Base-by-base conservation (phyloP, 2,888 invertebrate species). In the Drosophila robusta region DNA sequence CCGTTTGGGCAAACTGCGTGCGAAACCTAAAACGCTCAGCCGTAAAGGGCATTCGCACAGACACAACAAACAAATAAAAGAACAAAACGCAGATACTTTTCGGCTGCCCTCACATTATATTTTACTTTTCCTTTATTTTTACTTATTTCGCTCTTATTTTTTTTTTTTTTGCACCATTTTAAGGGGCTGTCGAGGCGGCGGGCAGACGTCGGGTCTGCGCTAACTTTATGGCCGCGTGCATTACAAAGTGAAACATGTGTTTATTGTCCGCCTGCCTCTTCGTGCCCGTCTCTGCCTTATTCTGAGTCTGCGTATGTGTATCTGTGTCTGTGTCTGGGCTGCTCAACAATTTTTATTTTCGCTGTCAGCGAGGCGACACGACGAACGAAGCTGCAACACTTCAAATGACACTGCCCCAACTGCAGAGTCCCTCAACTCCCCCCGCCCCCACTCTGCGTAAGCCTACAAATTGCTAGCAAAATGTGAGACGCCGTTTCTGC, bases 211-310 rank as follows among this genome's bases (percentile, higher is more conserved):
- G 24, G 4, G 26, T 41, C 18, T 58, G 64, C 24, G 63, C 38
- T 64, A 84, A 84, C 84, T 85, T 85, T 85, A 85, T 70, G 89
- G 84, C 76, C 74, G 65, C 81, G 67, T 74, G 87, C 81, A 84
- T 89, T 86, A 84, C 87, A 89, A 85, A 82, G 78, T 80, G 86
- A 79, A 88, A 89, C 90, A 88, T 88, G 89, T 88, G 88, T 88
- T 88, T 88, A 88, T 88, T 88, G 87, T 88, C 87, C 81, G 45
- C 61, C 67, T 46, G 51, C 12, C 58, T 29, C 67, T 32, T 51
- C 47, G 45, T 44, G 26, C 52, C 41, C 14, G n/a, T 18, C 42
- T 26, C 51, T n/a, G 32, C 50, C 32, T 12, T 9, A n/a, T 16
- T 39, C 46, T 14, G 14, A 4, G 18, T 50, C 16, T 18, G 9